Conservation (phyloP, 2,113 vertebrate genomes). For the Pterophyllum scalare region DNA sequence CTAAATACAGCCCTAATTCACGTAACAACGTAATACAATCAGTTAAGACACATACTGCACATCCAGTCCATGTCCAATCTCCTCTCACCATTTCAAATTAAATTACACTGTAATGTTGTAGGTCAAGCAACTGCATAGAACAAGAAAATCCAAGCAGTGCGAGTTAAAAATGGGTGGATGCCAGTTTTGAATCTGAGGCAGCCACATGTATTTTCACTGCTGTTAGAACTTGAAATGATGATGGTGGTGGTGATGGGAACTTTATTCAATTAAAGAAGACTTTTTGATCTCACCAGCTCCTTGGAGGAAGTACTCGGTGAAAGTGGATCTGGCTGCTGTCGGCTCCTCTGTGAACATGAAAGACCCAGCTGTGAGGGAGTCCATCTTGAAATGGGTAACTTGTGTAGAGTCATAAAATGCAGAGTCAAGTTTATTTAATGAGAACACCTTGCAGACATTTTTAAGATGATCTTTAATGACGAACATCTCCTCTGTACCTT, state of each 20-base stretch:
- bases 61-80: not conserved
- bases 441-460: not conserved
- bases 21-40: too few relatives aligned
- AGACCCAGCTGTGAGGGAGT: not conserved
- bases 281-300: not conserved
- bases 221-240: not conserved
- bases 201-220: not conserved
- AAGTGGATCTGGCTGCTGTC: not conserved
- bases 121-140: not conserved
- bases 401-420: not conserved
- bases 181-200: not conserved
- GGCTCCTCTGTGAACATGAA: not conserved
- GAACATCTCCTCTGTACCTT: not conserved
- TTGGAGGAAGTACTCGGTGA: not conserved
- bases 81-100: not conserved
- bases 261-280: not conserved
- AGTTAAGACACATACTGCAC: too few relatives aligned
- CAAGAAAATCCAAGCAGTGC: not conserved
- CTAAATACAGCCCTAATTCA: too few relatives aligned
- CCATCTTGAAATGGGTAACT: not conserved
- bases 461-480: not conserved
- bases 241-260: not conserved
- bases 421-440: not conserved
- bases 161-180: not conserved
- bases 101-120: not conserved